These are phyloP conservation scores for Suncus etruscus DNA, from an alignment of 2,113 vertebrate species.

Conservation along the genomic window DNA sequence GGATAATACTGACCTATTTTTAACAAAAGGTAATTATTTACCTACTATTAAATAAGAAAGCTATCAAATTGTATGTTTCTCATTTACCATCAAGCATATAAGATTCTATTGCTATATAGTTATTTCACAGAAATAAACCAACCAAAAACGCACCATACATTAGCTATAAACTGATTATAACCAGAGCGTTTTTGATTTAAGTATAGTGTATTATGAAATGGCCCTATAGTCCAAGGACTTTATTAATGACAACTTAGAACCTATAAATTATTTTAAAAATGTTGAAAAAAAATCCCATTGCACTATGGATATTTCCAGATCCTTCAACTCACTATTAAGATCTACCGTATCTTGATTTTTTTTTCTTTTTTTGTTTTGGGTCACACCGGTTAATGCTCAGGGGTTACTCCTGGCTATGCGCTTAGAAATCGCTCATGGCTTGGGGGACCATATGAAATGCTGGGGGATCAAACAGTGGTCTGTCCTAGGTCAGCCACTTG, in stretches of 20 bases:
- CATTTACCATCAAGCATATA: not conserved
- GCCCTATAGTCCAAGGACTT: not conserved
- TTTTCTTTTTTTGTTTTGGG: no score
- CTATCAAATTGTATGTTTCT: not conserved
- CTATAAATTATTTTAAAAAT: no score
- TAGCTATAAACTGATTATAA: not conserved
- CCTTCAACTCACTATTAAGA: not conserved
- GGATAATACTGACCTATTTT: not conserved
- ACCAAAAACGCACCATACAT: not conserved
- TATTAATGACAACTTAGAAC: not conserved
- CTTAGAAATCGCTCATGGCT: no score
- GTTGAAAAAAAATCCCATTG: not conserved
- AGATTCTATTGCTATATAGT: not conserved
- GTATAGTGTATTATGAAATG: not conserved
- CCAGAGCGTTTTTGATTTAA: not conserved
- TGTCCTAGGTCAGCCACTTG: no score
- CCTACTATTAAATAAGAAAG: not conserved
- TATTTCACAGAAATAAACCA: conserved; percentile 22
- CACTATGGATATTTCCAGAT: not conserved
- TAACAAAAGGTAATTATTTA: not conserved
- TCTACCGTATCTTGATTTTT: not conserved
- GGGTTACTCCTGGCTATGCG: no score
- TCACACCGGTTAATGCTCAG: no score
- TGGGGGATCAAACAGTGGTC: no score
- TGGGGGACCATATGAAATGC: no score